These are phyloP conservation scores for Jordanella pulchra DNA, from an alignment of 2,797 vertebrate genomes.

Conservation along the genomic window DNA sequence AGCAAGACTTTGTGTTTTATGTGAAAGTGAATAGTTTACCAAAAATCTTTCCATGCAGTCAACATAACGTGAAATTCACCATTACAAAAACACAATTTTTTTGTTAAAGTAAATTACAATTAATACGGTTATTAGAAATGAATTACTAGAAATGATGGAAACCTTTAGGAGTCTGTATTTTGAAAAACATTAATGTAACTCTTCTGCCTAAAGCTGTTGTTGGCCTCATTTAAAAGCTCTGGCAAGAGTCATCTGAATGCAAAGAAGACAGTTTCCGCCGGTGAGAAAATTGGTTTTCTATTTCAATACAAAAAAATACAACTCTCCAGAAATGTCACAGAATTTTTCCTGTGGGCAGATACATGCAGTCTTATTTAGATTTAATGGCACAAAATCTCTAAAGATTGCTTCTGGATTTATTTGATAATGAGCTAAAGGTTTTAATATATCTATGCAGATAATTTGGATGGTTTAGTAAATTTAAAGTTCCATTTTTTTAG, in stretches of 20 bases:
- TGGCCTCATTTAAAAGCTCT: too few species aligned
- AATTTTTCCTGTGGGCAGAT: neutral
- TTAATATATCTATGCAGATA: neutral
- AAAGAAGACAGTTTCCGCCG: neutral
- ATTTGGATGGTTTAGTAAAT: neutral
- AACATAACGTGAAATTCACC: neutral
- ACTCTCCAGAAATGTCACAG: neutral
- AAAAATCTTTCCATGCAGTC: too few species aligned
- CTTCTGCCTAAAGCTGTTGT: neutral
- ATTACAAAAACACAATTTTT: neutral
- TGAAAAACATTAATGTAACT: neutral
- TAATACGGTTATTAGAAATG: too few species aligned
- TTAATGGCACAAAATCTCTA: too few species aligned
- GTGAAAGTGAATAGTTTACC: too few species aligned
- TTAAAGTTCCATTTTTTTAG: neutral
- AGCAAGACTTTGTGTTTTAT: neutral
- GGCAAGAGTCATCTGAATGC: too few species aligned
- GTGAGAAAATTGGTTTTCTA: neutral
- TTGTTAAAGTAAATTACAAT: neutral
- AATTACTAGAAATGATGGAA: too few species aligned
- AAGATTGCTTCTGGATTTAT: too few species aligned
- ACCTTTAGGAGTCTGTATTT: neutral
- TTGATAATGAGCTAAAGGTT: too few species aligned
- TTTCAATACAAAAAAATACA: neutral
- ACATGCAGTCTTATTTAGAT: too few species aligned